Percentiles rank a stretch among this genome's conserved stretches.
Evolutionary conservation across 2,888 invertebrate genomes (phyloP).

Genomic region (Entomobrya multifasciata): DNA sequence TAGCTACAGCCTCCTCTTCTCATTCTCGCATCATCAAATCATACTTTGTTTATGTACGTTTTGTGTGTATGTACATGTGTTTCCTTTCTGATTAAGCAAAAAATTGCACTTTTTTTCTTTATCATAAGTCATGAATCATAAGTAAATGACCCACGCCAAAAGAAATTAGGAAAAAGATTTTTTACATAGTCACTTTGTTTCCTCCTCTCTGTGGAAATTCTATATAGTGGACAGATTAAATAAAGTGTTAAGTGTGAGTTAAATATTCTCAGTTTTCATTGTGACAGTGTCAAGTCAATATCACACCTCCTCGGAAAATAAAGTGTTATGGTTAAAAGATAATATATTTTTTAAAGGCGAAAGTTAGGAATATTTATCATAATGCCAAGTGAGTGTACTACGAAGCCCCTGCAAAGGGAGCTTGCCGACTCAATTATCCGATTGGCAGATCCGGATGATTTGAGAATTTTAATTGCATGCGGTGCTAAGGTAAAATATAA

Average conservation of each 20-base stretch:
- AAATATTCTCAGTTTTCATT: neutral
- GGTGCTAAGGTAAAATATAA: conserved; percentile 89
- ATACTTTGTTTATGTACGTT: too few species aligned
- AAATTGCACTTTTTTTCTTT: conserved; percentile 53
- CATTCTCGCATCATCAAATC: too few species aligned
- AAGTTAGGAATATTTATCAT: neutral
- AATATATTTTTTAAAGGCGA: neutral
- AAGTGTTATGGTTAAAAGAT: conserved; percentile 2
- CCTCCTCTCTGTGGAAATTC: too few species aligned
- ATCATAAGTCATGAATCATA: conserved; percentile 42
- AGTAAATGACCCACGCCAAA: conserved; percentile 36
- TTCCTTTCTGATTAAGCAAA: conserved; percentile 19
- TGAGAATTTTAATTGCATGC: conserved; percentile 91
- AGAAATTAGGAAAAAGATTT: conserved; percentile 27
- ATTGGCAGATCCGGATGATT: conserved; percentile 92
- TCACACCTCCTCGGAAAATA: neutral
- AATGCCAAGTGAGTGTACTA: conserved; percentile 78
- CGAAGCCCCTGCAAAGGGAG: conserved; percentile 86
- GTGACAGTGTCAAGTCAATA: neutral
- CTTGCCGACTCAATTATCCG: conserved; percentile 94
- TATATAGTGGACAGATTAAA: conserved; percentile 12
- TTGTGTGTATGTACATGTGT: conserved; percentile 1
- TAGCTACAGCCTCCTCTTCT: neutral
- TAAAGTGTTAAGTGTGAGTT: neutral
- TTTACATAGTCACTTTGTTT: neutral